These are phyloP conservation scores for Muntiacus muntjak DNA, from an alignment of 2,113 vertebrate species.

Conservation along the genomic window DNA sequence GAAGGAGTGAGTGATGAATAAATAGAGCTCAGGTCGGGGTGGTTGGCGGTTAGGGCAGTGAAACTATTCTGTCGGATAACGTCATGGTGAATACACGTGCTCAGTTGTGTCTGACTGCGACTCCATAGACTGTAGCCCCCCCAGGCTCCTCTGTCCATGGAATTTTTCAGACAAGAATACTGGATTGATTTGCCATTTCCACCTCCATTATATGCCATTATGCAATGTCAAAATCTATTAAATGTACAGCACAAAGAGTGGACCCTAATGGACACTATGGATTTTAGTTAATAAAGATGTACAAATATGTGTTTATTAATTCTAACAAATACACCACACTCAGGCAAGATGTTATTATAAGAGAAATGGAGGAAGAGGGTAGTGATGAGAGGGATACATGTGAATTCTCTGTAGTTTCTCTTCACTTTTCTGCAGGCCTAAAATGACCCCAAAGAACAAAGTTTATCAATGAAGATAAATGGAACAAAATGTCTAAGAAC, in stretches of 20 bases:
- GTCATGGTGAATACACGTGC: background rate
- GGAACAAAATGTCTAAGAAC: background rate
- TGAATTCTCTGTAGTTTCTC: background rate
- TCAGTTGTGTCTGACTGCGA: accelerated
- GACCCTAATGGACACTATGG: background rate
- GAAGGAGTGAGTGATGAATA: background rate
- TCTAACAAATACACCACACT: background rate
- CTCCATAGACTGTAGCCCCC: background rate
- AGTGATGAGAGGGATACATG: background rate
- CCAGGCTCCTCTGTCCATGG: background rate
- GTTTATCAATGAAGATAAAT: background rate
- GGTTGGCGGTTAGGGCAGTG: background rate
- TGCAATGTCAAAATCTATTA: background rate
- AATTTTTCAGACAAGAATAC: background rate
- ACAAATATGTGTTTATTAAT: background rate
- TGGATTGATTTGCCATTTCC: background rate
- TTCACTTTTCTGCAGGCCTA: background rate
- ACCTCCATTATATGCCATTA: no score
- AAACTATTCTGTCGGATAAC: background rate
- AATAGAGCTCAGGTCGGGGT: background rate
- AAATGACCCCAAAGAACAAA: background rate
- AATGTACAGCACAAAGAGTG: background rate
- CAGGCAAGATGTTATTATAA: background rate
- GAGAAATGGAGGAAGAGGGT: background rate
- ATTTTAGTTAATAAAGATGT: background rate